Evolutionary conservation across 2,888 invertebrate species (phyloP), one percentile per base, ranked within the genome.

Genomic region (Cheilosia vulpina): DNA sequence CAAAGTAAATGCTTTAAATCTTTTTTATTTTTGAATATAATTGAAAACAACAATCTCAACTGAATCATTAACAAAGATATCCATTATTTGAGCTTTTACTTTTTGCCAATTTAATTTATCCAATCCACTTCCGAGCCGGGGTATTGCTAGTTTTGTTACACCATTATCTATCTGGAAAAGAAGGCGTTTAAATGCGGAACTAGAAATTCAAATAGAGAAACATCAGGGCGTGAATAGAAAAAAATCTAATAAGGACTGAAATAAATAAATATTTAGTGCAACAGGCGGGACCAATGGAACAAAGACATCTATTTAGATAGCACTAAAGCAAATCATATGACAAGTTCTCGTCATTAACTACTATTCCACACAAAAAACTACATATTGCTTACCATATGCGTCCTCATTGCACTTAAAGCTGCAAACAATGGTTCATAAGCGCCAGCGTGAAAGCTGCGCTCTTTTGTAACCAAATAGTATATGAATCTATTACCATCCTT

Each of bases 41-140:
- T 93, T 93, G 89, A 93, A 94, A 38, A 94, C 92, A n/a, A 91
- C 89, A 87, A 94, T 93, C 73, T 93, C 90, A 31, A 93, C 81
- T 4, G 91, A 89, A 62, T 92, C 90, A 63, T 93, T 91, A 27
- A 87, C 80, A 89, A 95, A 95, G 13, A 94, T 90, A 81, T 93
- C 92, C 34, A 92, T 90, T 1, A 95, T 88, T 88, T 93, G 92
- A 2, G 90, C 89, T 78, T 93, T 93, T 0, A 95, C 95, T 73
- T 92, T 91, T 0, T 85, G 79, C 95, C 95, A 95, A 53, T 93
- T 90, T 3, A 95, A 91, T 5, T 93, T 90, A 89, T 95, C 95
- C 52, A 95, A 90, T 4, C 95, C 95, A 90, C 95, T 95, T 0
- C 95, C 95, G 76, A 95, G 94, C 87, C 93, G 91, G 0, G 95